A percentile compares a stretch with the other conserved stretches of the same genome.
phyloP scores from a whole-genome alignment of 2,797 vertebrate genomes.

The Macropodus opercularis region DNA sequence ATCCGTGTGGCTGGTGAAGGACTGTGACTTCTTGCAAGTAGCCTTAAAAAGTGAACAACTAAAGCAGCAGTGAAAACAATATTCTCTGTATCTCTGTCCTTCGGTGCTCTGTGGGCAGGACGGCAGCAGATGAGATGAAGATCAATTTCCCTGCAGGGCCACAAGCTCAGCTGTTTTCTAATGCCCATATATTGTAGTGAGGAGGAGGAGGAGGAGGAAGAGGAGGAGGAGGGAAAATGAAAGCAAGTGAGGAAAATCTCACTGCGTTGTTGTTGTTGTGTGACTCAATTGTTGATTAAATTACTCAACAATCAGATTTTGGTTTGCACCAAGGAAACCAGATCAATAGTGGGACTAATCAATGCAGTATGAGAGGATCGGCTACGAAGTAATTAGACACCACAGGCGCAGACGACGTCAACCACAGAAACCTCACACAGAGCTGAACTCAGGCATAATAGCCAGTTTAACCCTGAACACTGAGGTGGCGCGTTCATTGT shows the following conservation, averaged over 20 bases:
- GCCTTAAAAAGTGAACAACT: constrained; percentile 56
- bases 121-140: constrained; percentile 61
- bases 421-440: constrained; percentile 41
- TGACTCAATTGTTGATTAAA: constrained; percentile 67
- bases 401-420: constrained; percentile 36
- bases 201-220: constrained; percentile 36
- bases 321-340: constrained; percentile 61
- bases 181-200: constrained; percentile 64
- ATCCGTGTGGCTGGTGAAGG: constrained; percentile 59
- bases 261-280: constrained; percentile 52
- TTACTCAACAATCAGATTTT: constrained; percentile 68
- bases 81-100: constrained; percentile 29
- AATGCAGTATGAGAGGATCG: constrained; percentile 67
- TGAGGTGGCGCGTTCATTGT: constrained; percentile 41
- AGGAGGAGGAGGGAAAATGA: constrained; percentile 23
- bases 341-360: constrained; percentile 80
- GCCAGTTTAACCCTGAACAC: constrained; percentile 26
- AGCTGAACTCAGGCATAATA: constrained; percentile 37
- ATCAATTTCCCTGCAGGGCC: constrained; percentile 74
- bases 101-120: constrained; percentile 56
- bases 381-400: constrained; percentile 77
- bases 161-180: constrained; percentile 65
- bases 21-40: constrained; percentile 58
- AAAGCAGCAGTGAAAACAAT: constrained; percentile 58
- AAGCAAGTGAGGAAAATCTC: constrained; percentile 16